Evolutionary conservation across 2,888 invertebrate species (phyloP).

Genomic region (Drosophila hamatofila): DNA sequence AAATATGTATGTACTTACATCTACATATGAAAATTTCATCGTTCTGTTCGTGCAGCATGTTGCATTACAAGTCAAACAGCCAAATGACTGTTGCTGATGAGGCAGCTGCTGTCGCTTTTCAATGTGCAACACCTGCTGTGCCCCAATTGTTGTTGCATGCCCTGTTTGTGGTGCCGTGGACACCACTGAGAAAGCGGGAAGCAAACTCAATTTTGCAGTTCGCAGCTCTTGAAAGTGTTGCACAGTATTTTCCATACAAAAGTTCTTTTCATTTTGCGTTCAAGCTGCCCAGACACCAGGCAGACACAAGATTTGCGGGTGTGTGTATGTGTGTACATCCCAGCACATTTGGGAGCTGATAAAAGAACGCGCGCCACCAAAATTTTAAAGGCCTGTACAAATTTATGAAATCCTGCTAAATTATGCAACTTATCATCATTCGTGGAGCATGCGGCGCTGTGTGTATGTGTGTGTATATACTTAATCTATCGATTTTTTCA

Average conservation of each 20-base stretch:
- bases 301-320: conserved; percentile 13
- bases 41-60: neutral
- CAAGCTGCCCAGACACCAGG: conserved; percentile 17
- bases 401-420: conserved; percentile 77
- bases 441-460: conserved; percentile 15
- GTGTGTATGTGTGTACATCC: neutral
- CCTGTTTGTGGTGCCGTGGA: conserved; percentile 3
- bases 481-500: conserved; percentile 64
- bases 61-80: conserved; percentile 1
- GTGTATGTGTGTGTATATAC: conserved; percentile 30
- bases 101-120: conserved; percentile 21
- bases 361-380: conserved; percentile 29
- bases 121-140: conserved; percentile 46
- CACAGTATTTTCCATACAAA: conserved; percentile 4
- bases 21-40: too few species aligned
- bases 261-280: neutral
- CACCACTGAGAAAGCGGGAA: neutral
- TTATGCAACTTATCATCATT: conserved; percentile 76
- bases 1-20: too few species aligned
- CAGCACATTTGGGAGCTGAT: conserved; percentile 39
- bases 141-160: conserved; percentile 12
- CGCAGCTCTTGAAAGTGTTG: neutral
- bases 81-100: conserved; percentile 1
- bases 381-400: conserved; percentile 38
- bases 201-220: neutral